A percentile compares a stretch with the other conserved stretches of the same genome.
Conservation (phyloP, 2,888 invertebrate genomes). For the Pollenia amentaria region DNA sequence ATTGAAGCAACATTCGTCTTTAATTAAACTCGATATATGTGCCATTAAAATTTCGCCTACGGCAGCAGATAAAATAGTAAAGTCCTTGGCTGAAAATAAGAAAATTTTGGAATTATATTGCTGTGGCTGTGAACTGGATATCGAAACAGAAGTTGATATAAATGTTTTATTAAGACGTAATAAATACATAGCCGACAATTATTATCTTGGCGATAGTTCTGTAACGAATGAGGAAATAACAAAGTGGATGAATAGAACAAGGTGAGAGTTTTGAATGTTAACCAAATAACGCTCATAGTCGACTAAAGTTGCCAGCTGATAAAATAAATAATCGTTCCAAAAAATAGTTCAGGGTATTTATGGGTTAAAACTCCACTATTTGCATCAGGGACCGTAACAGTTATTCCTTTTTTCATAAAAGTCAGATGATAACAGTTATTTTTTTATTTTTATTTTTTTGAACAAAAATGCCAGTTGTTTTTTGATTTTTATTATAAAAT, state of each 20-base stretch:
- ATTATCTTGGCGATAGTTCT: conserved; percentile 75
- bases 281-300: too few species aligned
- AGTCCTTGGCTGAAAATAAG: conserved; percentile 76
- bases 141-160: conserved; percentile 78
- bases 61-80: conserved; percentile 73
- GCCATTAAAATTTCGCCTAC: conserved; percentile 73
- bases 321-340: too few species aligned
- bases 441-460: too few species aligned
- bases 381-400: too few species aligned
- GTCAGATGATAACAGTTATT: too few species aligned
- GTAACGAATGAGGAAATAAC: conserved; percentile 76
- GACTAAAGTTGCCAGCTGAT: too few species aligned
- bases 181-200: conserved; percentile 74
- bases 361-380: too few species aligned
- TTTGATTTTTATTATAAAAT: too few species aligned
- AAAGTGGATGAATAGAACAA: conserved; percentile 73
- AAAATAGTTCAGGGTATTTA: too few species aligned
- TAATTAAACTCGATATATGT: conserved; percentile 77
- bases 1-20: conserved; percentile 75
- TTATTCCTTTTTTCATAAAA: too few species aligned
- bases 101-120: conserved; percentile 77
- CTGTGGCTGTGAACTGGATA: conserved; percentile 77
- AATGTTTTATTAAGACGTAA: conserved; percentile 80
- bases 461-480: too few species aligned
- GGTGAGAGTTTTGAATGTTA: conserved; percentile 59